phyloP scores from a whole-genome alignment of 2,888 invertebrate genomes.

The Pollenia amentaria region DNA sequence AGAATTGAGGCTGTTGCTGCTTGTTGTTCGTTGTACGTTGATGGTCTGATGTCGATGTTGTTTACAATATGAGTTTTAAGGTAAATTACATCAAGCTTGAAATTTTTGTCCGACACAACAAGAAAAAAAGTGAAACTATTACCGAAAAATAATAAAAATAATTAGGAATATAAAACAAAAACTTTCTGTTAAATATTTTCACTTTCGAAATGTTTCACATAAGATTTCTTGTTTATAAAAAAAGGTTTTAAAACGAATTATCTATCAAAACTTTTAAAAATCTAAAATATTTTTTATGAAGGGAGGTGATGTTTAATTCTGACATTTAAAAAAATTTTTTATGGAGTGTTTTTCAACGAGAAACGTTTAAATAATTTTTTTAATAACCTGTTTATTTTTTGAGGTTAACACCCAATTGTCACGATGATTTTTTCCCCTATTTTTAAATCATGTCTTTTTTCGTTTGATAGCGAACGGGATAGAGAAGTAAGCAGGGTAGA shows the following conservation, averaged over 20 bases:
- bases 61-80: constrained; percentile 71
- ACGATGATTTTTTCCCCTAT: no score
- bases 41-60: constrained; percentile 16
- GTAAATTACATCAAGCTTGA: constrained; percentile 73
- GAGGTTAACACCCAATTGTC: no score
- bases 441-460: no score
- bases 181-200: constrained; percentile 23
- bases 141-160: constrained; percentile 53
- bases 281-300: no score
- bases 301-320: constrained; percentile 14
- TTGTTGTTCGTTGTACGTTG: neutral
- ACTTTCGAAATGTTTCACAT: constrained; percentile 43
- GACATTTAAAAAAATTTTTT: constrained; percentile 16
- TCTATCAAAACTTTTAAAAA: no score
- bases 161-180: neutral
- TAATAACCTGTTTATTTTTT: no score
- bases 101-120: constrained; percentile 50
- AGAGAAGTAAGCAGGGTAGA: no score
- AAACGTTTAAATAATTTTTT: constrained; percentile 11
- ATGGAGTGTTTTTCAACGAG: neutral
- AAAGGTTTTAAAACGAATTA: no score
- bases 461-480: no score
- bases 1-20: constrained; percentile 29
- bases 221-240: no score
- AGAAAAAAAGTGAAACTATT: constrained; percentile 75